Evolutionary conservation across 2,888 invertebrate species (phyloP).

Genomic region (Hirtodrosophila alboralis): DNA sequence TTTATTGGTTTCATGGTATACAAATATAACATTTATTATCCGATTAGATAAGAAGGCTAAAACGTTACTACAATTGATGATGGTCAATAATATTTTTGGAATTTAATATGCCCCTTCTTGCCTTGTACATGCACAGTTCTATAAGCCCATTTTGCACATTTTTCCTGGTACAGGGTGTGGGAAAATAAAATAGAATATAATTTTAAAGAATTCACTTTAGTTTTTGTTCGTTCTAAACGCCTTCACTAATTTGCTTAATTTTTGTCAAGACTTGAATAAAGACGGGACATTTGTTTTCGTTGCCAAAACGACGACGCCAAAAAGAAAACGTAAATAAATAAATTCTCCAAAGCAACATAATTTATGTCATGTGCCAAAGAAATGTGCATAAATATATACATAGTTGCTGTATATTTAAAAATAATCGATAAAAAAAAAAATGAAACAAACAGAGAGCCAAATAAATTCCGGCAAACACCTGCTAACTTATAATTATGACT

Average conservation of each 20-base stretch:
- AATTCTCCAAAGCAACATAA: constrained; percentile 65
- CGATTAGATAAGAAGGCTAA: too few species aligned
- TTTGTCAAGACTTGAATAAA: constrained; percentile 52
- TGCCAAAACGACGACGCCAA: constrained; percentile 50
- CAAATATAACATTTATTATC: too few species aligned
- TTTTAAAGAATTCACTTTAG: constrained; percentile 47
- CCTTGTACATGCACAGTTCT: too few species aligned
- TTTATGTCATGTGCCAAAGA: constrained; percentile 49
- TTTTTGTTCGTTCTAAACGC: constrained; percentile 45
- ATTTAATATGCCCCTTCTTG: too few species aligned
- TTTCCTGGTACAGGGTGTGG: not conserved
- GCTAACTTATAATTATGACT: constrained; percentile 51
- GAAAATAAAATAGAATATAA: constrained; percentile 29
- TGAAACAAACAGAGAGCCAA: constrained; percentile 16
- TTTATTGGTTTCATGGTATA: too few species aligned
- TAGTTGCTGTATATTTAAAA: constrained; percentile 39
- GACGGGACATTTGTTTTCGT: constrained; percentile 29
- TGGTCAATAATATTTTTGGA: too few species aligned
- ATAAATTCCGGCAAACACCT: constrained; percentile 48
- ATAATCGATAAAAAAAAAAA: constrained; percentile 40
- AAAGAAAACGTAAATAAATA: constrained; percentile 62
- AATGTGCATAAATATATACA: constrained; percentile 47
- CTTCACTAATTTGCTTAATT: constrained; percentile 74
- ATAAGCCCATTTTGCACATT: too few species aligned
- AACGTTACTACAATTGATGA: too few species aligned